These are phyloP conservation scores for Cettia cetti DNA, from an alignment of 2,113 vertebrate genomes.

Conservation along the genomic window DNA sequence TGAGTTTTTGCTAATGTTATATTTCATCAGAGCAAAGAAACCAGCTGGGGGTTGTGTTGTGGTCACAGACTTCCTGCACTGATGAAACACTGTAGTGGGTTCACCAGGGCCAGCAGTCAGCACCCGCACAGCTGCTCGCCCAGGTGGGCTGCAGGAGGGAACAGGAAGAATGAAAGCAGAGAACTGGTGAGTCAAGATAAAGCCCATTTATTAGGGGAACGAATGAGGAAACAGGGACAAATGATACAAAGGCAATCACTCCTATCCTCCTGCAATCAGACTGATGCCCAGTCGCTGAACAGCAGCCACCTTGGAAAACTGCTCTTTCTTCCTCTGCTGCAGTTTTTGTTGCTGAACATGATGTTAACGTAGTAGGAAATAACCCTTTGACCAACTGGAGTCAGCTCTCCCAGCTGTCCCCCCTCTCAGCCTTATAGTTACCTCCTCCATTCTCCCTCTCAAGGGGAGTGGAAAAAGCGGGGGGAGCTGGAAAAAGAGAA, in stretches of 20 bases:
- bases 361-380: not conserved
- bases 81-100: not conserved
- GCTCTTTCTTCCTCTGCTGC: not conserved
- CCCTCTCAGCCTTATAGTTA: not conserved
- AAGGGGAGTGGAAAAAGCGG: fast-evolving
- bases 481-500: not conserved
- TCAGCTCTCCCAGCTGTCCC: not conserved
- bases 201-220: not conserved
- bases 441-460: not conserved
- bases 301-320: not conserved
- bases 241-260: not conserved
- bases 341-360: not conserved
- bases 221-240: not conserved
- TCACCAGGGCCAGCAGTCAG: not conserved
- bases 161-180: not conserved
- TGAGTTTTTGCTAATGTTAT: not conserved
- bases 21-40: not conserved
- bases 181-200: not conserved
- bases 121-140: not conserved
- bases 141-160: not conserved
- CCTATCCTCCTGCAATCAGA: not conserved
- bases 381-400: not conserved
- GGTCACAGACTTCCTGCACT: not conserved
- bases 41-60: not conserved
- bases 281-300: not conserved